Percentiles rank a stretch among this genome's conserved stretches.
These are phyloP conservation scores for Mesitornis unicolor DNA, from an alignment of 2,113 vertebrate species.

Conservation along the genomic window DNA sequence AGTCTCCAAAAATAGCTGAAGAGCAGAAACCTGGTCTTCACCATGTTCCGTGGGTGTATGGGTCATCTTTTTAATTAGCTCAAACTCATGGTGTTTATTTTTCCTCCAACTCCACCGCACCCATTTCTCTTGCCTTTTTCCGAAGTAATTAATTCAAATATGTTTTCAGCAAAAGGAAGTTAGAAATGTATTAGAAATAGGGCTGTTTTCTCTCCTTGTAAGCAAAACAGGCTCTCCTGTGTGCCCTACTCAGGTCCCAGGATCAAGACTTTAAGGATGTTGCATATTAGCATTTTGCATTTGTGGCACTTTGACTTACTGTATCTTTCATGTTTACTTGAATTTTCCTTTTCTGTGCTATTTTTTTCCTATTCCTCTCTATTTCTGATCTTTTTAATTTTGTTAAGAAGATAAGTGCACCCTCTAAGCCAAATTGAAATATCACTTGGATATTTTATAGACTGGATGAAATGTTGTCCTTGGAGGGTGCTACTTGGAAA, in stretches of 20 bases:
- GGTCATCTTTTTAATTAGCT: not conserved
- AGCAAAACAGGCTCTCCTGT: not conserved
- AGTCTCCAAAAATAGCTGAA: not conserved
- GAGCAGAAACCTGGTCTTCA: not conserved
- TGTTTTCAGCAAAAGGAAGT: not conserved
- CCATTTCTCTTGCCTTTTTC: not conserved
- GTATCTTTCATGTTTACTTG: not conserved
- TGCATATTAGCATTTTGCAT: not conserved
- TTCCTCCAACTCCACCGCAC: not conserved
- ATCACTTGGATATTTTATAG: not conserved
- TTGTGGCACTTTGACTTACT: not conserved
- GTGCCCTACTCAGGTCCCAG: not conserved
- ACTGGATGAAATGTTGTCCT: not conserved
- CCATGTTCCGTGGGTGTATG: not conserved
- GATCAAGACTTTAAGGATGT: not conserved
- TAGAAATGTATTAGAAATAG: not conserved
- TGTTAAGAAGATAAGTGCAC: not conserved
- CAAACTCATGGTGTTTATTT: not conserved
- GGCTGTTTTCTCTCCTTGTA: not conserved
- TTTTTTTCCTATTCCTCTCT: not conserved
- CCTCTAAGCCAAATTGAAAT: not conserved
- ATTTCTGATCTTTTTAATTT: not conserved
- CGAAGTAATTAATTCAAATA: not conserved
- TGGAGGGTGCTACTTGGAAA: not conserved
- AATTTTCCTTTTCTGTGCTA: not conserved